Evolutionary conservation across 2,888 invertebrate genomes (phyloP).

Genomic region (Hydrotaea diabolus): DNA sequence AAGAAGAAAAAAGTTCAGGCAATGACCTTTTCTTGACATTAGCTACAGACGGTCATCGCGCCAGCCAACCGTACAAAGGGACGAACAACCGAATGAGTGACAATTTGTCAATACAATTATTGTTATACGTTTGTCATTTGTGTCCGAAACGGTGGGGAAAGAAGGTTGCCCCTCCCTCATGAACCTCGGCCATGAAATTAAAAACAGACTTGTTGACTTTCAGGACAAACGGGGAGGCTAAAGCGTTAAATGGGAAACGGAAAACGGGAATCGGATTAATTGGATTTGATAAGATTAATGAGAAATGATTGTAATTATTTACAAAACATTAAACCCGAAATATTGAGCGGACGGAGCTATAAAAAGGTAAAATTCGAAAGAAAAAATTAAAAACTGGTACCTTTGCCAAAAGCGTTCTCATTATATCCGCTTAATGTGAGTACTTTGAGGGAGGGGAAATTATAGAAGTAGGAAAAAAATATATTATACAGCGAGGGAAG

Average conservation of each 20-base stretch:
- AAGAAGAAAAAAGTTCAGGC: constrained; percentile 25
- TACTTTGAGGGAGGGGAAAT: background rate
- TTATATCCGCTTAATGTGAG: background rate
- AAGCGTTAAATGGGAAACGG: constrained; percentile 20
- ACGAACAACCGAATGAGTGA: constrained; percentile 60
- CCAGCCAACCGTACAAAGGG: background rate
- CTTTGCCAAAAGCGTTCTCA: background rate
- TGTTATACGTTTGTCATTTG: constrained; percentile 64
- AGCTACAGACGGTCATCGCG: constrained; percentile 50
- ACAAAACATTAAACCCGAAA: constrained; percentile 71
- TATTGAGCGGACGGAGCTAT: background rate
- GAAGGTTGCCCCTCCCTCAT: background rate
- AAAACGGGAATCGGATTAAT: constrained; percentile 73
- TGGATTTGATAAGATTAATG: constrained; percentile 79
- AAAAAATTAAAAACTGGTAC: background rate
- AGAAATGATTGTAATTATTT: constrained; percentile 73
- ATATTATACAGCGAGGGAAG: no score
- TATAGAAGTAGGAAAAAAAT: no score
- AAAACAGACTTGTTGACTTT: constrained; percentile 59
- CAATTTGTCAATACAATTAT: constrained; percentile 79
- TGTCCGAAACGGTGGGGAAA: background rate
- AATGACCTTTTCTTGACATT: constrained; percentile 66
- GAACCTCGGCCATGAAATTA: constrained; percentile 32
- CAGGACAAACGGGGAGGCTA: constrained; percentile 6
- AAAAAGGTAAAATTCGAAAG: background rate